phyloP scores from a whole-genome alignment of 92 coral and sea anemone genomes.

The Bergia sp. region DNA sequence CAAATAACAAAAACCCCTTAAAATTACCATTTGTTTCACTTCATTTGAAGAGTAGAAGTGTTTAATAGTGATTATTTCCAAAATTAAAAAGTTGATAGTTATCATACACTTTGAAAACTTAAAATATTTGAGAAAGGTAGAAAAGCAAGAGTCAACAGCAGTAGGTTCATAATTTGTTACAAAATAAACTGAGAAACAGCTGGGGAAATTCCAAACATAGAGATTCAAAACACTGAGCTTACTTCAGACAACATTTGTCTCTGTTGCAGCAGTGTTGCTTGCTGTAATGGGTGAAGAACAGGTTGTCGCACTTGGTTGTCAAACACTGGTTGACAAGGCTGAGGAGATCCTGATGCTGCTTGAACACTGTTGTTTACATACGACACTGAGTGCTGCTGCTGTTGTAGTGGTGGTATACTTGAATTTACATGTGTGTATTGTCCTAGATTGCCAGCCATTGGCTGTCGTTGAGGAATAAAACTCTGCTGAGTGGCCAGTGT shows the following conservation, averaged over 20 bases:
- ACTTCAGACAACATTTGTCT: conserved; percentile 85
- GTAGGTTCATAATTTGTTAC: no score
- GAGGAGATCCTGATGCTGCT: conserved; percentile 32
- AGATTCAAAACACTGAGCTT: background rate
- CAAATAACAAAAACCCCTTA: no score
- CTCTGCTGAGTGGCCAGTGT: conserved; percentile 64
- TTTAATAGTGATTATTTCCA: no score
- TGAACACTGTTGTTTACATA: conserved; percentile 42
- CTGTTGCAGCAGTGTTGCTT: conserved; percentile 95
- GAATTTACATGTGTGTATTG: conserved; percentile 78
- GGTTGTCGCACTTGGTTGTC: conserved; percentile 74
- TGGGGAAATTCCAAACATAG: background rate
- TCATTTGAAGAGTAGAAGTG: no score
- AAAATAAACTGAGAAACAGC: background rate
- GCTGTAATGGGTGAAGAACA: conserved; percentile 95
- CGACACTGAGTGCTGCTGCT: conserved; percentile 45
- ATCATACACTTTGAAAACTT: no score
- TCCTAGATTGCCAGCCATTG: conserved; percentile 62
- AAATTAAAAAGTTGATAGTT: no score
- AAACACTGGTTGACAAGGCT: conserved; percentile 55
- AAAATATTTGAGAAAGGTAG: no score
- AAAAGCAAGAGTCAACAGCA: no score
- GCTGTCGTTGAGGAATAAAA: conserved; percentile 57
- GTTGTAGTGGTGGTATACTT: conserved; percentile 54
- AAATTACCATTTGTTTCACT: no score